Base-by-base conservation (phyloP, 2,888 invertebrate genomes). In the Chalcis sispes region DNA sequence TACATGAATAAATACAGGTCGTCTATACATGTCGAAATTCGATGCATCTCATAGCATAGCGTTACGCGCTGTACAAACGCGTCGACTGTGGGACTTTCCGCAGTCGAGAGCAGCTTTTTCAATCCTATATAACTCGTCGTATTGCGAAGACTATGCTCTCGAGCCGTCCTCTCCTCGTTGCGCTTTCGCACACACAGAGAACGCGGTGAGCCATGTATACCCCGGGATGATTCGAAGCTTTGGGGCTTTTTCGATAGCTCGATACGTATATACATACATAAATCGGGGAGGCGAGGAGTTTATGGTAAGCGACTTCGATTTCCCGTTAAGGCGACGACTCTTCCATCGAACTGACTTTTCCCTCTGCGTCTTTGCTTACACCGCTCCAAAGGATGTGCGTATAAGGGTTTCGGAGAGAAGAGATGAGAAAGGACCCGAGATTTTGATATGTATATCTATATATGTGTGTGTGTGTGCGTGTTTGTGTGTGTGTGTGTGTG, bases 231-330 rank as follows among this genome's bases (percentile, higher is more conserved):
- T 84, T 85, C 82, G 79, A n/a, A n/a, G 75, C 83, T 72, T 54
- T 65, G 29, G 42, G 70, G 56, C 50, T n/a, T n/a, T n/a, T n/a
- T n/a, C n/a, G n/a, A n/a, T n/a, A n/a, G n/a, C n/a, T n/a, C n/a
- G n/a, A n/a, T n/a, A n/a, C n/a, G n/a, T n/a, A n/a, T n/a, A n/a
- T n/a, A n/a, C n/a, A n/a, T n/a, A n/a, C n/a, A n/a, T n/a, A n/a
- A 58, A 46, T 20, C n/a, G 42, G 27, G 25, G 42, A 20, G 5
- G 27, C 15, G 5, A 80, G 80, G 84, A 85, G 84, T 87, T 87
- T 86, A 87, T 86, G 87, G 86, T 86, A 87, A 87, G 86, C 85
- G 87, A 85, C 82, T 86, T 87, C 86, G 86, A 87, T 86, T 87
- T 87, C 85, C 86, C 86, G 86, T 87, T 86, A 87, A 86, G 85